Percentiles rank a stretch among this genome's conserved stretches.
Conservation (phyloP, 2,113 vertebrate genomes). For the Dicerorhinus sumatrensis region DNA sequence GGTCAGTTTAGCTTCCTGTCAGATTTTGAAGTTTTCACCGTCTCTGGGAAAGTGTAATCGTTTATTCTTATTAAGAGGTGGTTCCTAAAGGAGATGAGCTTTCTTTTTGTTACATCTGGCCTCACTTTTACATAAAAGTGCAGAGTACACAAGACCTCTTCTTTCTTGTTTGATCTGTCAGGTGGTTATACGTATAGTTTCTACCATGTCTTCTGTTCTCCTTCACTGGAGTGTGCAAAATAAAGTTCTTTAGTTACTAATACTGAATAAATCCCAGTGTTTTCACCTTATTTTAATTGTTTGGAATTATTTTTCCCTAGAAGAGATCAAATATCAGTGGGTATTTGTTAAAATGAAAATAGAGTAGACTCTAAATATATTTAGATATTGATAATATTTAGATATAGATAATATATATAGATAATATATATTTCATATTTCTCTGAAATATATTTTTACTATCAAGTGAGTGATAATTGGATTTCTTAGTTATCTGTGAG, state of each 20-base stretch:
- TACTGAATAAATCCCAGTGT: not conserved
- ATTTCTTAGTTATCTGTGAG: conserved; percentile 16
- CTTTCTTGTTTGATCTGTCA: not conserved
- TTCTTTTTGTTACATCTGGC: not conserved
- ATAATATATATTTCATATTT: not conserved
- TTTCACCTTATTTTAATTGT: conserved; percentile 10
- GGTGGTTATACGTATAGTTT: not conserved
- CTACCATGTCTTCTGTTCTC: not conserved
- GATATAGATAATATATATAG: not conserved
- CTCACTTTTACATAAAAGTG: not conserved
- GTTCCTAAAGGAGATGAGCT: not conserved
- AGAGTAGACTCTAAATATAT: not conserved
- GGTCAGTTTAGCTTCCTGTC: not conserved
- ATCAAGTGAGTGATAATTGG: not conserved
- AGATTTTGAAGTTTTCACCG: not conserved
- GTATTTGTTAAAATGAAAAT: conserved; percentile 34
- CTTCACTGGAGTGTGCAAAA: not conserved
- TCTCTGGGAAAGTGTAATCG: not conserved
- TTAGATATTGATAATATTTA: not conserved
- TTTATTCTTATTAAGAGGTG: not conserved
- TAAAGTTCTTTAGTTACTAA: not conserved
- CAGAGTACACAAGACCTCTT: not conserved
- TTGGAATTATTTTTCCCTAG: conserved; percentile 10
- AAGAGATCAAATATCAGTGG: not conserved
- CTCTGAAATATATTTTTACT: conserved; percentile 18